A percentile compares a stretch with the other conserved stretches of the same genome.
These are phyloP conservation scores for Perca fluviatilis DNA, from an alignment of 2,113 vertebrate species.

Conservation along the genomic window DNA sequence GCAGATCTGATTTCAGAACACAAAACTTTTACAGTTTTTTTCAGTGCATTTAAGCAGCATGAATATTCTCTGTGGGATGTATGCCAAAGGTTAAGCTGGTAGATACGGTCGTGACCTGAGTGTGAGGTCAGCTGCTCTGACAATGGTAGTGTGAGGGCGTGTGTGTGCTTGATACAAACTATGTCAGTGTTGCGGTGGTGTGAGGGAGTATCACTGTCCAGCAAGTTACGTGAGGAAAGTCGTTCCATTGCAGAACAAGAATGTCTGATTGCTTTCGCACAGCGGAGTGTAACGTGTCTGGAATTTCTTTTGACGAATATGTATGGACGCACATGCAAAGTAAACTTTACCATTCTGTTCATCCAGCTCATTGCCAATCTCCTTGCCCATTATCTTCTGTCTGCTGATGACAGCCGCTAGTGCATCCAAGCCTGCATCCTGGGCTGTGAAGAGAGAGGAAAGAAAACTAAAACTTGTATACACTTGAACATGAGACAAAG, in stretches of 20 bases:
- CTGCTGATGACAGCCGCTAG: constrained; percentile 92
- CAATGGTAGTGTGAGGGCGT: background rate
- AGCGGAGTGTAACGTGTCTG: constrained; percentile 51
- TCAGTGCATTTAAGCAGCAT: constrained; percentile 6
- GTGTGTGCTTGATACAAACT: background rate
- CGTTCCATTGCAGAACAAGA: constrained; percentile 57
- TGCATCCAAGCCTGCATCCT: constrained; percentile 95
- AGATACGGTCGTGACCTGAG: constrained; percentile 13
- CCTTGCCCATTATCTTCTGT: constrained; percentile 97
- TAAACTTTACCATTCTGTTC: constrained; percentile 93
- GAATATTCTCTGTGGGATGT: background rate
- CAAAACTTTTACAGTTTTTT: constrained; percentile 1
- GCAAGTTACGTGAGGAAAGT: constrained; percentile 57
- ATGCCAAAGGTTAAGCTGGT: constrained; percentile 1
- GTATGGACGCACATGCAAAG: constrained; percentile 13
- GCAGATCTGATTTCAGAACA: constrained; percentile 58
- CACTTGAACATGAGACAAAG: background rate
- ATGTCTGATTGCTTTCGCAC: constrained; percentile 62
- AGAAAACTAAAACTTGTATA: background rate
- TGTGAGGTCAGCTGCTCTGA: constrained; percentile 39
- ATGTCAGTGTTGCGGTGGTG: constrained; percentile 27
- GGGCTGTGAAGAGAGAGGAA: constrained; percentile 83
- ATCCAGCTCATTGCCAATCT: constrained; percentile 96
- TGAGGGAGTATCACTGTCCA: constrained; percentile 40
- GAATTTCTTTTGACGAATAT: constrained; percentile 49